Percentiles rank a stretch among this genome's conserved stretches.
Evolutionary conservation across 2,888 invertebrate genomes (phyloP).

Genomic region (Teleogryllus oceanicus): DNA sequence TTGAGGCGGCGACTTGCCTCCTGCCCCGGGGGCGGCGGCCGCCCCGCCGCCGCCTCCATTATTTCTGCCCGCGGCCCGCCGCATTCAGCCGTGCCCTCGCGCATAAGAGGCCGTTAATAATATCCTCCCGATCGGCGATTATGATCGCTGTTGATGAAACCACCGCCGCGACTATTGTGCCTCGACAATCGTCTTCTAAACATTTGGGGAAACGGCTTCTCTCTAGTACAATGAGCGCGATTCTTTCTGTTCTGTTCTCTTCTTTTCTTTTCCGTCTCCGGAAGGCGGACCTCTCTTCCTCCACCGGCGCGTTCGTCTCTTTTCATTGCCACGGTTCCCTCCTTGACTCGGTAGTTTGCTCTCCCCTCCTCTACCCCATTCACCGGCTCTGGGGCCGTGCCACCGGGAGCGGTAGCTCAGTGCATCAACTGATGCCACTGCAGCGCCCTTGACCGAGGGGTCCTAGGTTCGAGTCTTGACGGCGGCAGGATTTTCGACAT

Average conservation of each 20-base stretch:
- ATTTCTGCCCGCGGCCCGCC: not conserved
- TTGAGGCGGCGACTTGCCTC: no score
- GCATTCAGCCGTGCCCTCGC: not conserved
- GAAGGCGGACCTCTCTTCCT: no score
- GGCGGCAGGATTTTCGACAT: no score
- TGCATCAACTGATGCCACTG: no score
- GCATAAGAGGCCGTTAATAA: constrained; percentile 18
- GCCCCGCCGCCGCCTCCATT: not conserved
- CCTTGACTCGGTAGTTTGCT: no score
- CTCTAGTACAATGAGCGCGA: not conserved
- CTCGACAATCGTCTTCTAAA: not conserved
- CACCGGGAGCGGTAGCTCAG: no score
- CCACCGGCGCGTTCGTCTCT: no score
- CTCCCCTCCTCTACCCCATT: not conserved
- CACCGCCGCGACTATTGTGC: not conserved
- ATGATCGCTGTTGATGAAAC: not conserved
- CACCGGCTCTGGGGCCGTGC: no score
- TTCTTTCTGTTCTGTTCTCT: not conserved
- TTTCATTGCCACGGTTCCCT: no score
- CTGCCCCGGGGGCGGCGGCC: no score
- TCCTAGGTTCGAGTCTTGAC: no score
- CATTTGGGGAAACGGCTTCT: constrained; percentile 9
- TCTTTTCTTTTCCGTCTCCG: not conserved
- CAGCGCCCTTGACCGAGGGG: no score
- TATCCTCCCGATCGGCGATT: constrained; percentile 18